phyloP scores from a whole-genome alignment of 2,797 vertebrate species.

The Hirundo rustica region DNA sequence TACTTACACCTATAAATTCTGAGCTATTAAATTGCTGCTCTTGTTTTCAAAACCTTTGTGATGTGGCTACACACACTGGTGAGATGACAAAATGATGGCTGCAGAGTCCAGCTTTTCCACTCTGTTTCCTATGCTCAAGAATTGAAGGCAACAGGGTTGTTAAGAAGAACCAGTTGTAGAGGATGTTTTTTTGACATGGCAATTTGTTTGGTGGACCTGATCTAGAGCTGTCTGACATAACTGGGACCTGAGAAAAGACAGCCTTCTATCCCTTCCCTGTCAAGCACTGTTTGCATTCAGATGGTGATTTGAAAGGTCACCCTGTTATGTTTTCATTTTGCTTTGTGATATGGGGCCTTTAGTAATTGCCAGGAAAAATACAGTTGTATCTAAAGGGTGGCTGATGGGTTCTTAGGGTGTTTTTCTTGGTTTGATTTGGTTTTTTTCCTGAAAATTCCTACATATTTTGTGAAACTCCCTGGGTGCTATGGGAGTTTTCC shows the following conservation, averaged over 20 bases:
- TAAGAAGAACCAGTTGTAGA: background rate
- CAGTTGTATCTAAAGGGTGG: background rate
- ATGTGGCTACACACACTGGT: background rate
- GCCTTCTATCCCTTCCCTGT: background rate
- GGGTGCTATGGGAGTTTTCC: background rate
- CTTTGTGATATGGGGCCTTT: background rate
- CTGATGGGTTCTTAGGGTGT: background rate
- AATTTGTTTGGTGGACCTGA: background rate
- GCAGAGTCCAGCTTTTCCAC: background rate
- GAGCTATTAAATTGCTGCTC: background rate
- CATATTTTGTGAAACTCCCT: background rate
- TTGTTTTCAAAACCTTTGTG: background rate
- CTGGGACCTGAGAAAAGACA: background rate
- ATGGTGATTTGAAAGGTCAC: background rate
- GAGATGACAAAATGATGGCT: background rate
- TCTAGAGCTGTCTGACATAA: background rate
- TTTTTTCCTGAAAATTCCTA: background rate
- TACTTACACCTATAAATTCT: background rate
- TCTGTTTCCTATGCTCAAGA: background rate
- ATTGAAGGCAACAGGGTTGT: background rate
- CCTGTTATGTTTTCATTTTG: background rate
- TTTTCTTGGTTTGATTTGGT: background rate
- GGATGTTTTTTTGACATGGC: background rate
- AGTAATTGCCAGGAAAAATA: constrained; percentile 12
- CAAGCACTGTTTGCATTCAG: background rate